These are phyloP conservation scores for Anarhynchus alexandrinus DNA, from an alignment of 2,113 vertebrate species.

Conservation along the genomic window DNA sequence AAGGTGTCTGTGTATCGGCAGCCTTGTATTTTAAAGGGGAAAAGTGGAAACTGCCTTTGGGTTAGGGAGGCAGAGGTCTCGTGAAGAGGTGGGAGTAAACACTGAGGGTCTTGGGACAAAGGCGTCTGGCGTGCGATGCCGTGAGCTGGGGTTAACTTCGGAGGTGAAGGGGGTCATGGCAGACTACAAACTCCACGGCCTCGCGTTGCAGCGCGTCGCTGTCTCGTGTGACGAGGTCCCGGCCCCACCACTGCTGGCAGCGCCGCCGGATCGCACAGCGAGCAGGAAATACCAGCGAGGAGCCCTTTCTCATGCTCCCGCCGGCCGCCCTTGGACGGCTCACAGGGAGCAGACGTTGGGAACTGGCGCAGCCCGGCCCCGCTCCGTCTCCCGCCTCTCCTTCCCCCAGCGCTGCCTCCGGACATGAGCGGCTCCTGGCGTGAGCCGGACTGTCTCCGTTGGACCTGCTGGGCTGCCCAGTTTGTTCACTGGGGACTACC, in stretches of 20 bases:
- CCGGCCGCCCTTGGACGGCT: conserved; percentile 2
- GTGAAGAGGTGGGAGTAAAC: not conserved
- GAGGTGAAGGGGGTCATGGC: not conserved
- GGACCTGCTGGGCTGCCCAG: not conserved
- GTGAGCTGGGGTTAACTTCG: not conserved
- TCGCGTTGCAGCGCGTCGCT: fast-evolving
- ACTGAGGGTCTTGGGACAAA: not conserved
- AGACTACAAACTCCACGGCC: not conserved
- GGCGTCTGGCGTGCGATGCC: fast-evolving
- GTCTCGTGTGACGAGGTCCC: not conserved
- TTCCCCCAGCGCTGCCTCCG: not conserved
- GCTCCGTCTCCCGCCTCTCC: not conserved
- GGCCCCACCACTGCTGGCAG: not conserved
- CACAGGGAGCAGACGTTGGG: not conserved
- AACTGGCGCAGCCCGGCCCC: not conserved
- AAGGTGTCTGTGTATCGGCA: not conserved
- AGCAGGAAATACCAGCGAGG: conserved; percentile 56
- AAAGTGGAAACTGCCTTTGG: not conserved
- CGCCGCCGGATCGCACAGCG: not conserved
- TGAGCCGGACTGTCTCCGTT: fast-evolving
- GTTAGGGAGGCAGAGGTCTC: not conserved
- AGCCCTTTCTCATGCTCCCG: conserved; percentile 67
- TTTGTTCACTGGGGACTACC: not conserved
- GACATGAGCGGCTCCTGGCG: fast-evolving
- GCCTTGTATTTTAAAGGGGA: not conserved